These are phyloP conservation scores for Barnardius zonarius DNA, from an alignment of 2,113 vertebrate genomes.

Conservation along the genomic window DNA sequence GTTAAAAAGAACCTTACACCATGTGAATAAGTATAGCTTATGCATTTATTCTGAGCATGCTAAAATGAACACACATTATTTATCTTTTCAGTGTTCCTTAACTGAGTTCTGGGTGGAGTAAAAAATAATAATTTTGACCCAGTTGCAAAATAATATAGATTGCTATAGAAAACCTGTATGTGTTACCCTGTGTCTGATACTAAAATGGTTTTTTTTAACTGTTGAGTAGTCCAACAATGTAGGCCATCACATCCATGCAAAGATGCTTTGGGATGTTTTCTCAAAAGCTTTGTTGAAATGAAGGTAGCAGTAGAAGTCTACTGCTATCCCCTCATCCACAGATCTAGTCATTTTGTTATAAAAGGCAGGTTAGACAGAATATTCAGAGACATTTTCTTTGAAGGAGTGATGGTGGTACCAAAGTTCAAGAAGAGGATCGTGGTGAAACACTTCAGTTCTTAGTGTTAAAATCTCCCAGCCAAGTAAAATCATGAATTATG, in stretches of 20 bases:
- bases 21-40: neutral
- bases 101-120: neutral
- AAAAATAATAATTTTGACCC: neutral
- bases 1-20: neutral
- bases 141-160: neutral
- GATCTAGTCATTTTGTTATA: neutral
- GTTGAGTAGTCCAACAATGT: neutral
- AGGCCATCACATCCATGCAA: neutral
- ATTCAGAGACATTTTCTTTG: neutral
- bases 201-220: neutral
- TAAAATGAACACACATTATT: neutral
- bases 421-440: neutral
- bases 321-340: neutral
- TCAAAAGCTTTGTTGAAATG: neutral
- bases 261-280: neutral
- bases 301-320: neutral
- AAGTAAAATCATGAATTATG: neutral
- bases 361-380: neutral
- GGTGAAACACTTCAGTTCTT: neutral
- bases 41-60: neutral
- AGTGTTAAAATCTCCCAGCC: neutral
- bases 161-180: neutral
- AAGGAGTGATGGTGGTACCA: neutral
- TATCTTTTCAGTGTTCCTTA: neutral
- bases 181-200: neutral